phyloP scores from a whole-genome alignment of 53 echinoderm and acorn worm genomes.

The Antedon mediterranea region DNA sequence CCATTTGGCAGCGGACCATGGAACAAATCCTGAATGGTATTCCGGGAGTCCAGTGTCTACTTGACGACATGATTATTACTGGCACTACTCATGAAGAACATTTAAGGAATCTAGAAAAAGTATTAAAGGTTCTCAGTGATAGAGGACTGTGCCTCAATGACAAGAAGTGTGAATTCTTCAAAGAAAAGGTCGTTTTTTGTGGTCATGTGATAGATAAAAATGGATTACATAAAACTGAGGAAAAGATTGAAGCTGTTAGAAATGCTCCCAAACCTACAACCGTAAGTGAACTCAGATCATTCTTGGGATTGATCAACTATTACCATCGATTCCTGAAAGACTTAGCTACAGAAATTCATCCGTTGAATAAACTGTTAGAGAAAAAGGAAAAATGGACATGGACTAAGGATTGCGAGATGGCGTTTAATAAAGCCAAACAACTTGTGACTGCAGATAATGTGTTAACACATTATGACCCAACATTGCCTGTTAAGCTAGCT shows the following conservation, averaged over 20 bases:
- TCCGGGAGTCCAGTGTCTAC: slow-evolving; percentile 20
- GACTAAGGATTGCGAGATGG: not conserved
- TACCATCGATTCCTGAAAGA: not conserved
- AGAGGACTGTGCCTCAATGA: slow-evolving; percentile 8
- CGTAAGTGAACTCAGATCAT: slow-evolving; percentile 7
- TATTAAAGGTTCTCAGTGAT: not conserved
- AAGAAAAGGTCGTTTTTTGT: slow-evolving; percentile 3
- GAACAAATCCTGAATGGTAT: slow-evolving; percentile 28
- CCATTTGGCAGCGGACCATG: slow-evolving; percentile 57
- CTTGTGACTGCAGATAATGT: not conserved
- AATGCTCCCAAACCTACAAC: slow-evolving; percentile 3
- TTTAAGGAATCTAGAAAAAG: not conserved
- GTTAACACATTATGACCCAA: not conserved
- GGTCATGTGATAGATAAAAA: not conserved
- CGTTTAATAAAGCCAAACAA: not conserved
- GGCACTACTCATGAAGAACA: not conserved
- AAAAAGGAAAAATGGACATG: not conserved
- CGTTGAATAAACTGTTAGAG: not conserved
- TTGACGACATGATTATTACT: not conserved
- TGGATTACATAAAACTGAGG: slow-evolving; percentile 7
- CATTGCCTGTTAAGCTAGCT: not conserved
- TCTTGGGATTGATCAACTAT: not conserved
- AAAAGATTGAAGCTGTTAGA: slow-evolving; percentile 7
- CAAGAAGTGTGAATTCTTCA: slow-evolving; percentile 7
- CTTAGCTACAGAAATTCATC: not conserved